Evolutionary conservation across 2,888 invertebrate genomes (phyloP), one percentile per base, ranked within the genome.

Genomic region (Polydrusus tereticollis): DNA sequence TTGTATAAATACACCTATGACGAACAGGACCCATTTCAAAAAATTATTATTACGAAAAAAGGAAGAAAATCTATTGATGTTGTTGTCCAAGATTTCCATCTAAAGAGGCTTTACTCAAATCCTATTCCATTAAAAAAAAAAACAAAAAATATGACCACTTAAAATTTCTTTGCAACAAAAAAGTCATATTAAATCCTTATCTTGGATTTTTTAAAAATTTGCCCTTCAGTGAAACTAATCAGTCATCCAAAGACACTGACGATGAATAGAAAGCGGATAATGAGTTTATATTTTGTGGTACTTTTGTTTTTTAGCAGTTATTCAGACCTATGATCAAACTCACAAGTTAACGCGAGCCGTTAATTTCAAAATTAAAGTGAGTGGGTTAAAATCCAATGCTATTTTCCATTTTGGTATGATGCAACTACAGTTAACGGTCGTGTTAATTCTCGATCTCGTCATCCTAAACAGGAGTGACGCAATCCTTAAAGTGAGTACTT

Each of bases 91-190:
- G 50, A 47, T 47, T 47, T 47, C 14, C 50, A 47, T 47, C 20
- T 47, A 47, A 5, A 47, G 12, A 7, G 16, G 50, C 50, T 47
- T 14, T 12, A 47, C 50, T 12, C 10, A 23, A 47, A 47, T 16
- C 10, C 12, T 7, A 47, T 47, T 5, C 50, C 50, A 47, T 47
- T n/a, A 47, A 7, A 7, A 23, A 47, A n/a, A n/a, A n/a, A n/a
- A n/a, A n/a, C n/a, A 47, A 47, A 47, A 47, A 47, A 47, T n/a
- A 47, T 47, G 14, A 47, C n/a, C 50, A 47, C 50, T 47, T 47
- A 47, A 47, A 47, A 47, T 47, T 47, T 12, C 16, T 47, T 47
- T 47, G 50, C 14, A 16, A 47, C 50, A 47, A 47, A 14, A 47
- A 47, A 16, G 50, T 47, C 50, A 47, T 47, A 47, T 47, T 47